These are phyloP conservation scores for Battus philenor DNA, from an alignment of 1,140 invertebrate genomes.

Conservation along the genomic window DNA sequence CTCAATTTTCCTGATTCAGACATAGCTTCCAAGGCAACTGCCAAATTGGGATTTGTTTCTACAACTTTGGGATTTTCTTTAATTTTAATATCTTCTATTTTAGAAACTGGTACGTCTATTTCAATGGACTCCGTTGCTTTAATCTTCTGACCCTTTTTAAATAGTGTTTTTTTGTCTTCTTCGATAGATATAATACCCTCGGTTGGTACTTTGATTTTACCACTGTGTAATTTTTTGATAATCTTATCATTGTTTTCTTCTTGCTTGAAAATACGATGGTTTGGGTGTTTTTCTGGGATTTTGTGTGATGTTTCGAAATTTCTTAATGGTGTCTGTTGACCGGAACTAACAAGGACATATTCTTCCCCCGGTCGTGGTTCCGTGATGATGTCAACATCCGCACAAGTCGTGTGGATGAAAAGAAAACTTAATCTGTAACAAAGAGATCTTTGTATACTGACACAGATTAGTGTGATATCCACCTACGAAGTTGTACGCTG, in stretches of 20 bases:
- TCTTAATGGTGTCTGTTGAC: slow-evolving; percentile 59
- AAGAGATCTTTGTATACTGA: slow-evolving; percentile 34
- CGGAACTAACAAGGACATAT: slow-evolving; percentile 73
- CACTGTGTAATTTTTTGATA: slow-evolving; percentile 48
- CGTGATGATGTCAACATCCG: slow-evolving; percentile 74
- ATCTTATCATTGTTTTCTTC: slow-evolving; percentile 51
- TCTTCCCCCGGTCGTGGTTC: slow-evolving; percentile 75
- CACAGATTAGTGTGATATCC: slow-evolving; percentile 31
- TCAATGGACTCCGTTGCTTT: slow-evolving; percentile 64
- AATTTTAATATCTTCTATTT: slow-evolving; percentile 70
- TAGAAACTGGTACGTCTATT: slow-evolving; percentile 67
- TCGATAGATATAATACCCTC: slow-evolving; percentile 70
- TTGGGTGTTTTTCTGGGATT: slow-evolving; percentile 67
- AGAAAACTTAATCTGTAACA: slow-evolving; percentile 69
- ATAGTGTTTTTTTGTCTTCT: slow-evolving; percentile 60
- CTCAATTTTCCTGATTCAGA: slow-evolving; percentile 67
- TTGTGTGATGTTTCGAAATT: slow-evolving; percentile 71
- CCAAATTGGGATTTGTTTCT: slow-evolving; percentile 64
- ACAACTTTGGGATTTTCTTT: slow-evolving; percentile 49
- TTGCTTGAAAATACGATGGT: slow-evolving; percentile 44
- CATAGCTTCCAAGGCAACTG: slow-evolving; percentile 69
- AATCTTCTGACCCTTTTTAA: slow-evolving; percentile 57
- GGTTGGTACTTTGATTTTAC: slow-evolving; percentile 45
- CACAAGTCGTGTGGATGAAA: slow-evolving; percentile 38
- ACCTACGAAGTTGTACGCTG: slow-evolving; percentile 19